Evolutionary conservation across 2,888 invertebrate species (phyloP).

Genomic region (Zhuqinia jingwanae): DNA sequence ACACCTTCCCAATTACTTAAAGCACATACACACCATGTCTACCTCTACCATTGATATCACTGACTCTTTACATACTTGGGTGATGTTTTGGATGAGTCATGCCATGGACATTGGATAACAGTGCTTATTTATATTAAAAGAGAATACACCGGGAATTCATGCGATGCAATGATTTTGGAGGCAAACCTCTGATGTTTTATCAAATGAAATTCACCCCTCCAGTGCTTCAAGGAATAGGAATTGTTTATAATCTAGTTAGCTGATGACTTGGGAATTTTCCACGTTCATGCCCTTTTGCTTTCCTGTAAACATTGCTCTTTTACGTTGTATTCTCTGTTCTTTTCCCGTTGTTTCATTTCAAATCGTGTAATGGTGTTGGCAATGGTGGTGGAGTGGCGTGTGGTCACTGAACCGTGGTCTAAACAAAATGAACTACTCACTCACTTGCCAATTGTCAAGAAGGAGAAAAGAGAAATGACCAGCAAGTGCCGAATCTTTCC

Average conservation of each 20-base stretch:
- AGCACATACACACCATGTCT: no score
- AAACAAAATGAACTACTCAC: neutral
- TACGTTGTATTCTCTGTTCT: neutral
- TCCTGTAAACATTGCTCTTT: neutral
- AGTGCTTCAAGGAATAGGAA: conserved; percentile 51
- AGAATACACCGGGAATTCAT: neutral
- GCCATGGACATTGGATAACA: no score
- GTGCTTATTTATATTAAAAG: neutral
- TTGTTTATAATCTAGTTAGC: conserved; percentile 77
- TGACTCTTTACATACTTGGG: no score
- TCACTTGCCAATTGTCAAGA: neutral
- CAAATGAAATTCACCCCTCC: conserved; percentile 57
- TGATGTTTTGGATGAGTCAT: no score
- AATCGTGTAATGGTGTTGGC: neutral
- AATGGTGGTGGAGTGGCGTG: neutral
- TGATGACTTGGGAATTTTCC: conserved; percentile 73
- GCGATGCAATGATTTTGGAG: conserved; percentile 29
- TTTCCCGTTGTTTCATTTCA: neutral
- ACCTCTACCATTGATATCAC: no score
- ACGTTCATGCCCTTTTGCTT: neutral
- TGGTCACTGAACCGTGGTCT: conserved; percentile 25
- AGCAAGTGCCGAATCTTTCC: neutral
- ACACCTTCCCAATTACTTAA: no score
- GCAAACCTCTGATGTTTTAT: neutral
- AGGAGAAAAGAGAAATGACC: neutral